Base-by-base conservation (phyloP, 1,140 invertebrate species). In the Trialeurodes vaporariorum region DNA sequence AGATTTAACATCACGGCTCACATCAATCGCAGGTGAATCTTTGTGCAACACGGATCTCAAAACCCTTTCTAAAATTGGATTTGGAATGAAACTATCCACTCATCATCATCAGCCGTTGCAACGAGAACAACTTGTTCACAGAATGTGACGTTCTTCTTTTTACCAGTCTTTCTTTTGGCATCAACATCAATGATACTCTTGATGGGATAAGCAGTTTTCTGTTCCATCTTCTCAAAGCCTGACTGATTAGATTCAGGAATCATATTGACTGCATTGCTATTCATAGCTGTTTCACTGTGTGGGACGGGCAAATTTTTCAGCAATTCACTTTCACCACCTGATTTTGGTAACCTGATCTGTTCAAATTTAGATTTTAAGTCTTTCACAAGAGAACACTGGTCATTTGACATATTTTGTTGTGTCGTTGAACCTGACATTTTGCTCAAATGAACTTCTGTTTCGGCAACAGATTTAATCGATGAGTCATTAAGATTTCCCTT, bases 101-200 rank as follows among this genome's bases (percentile, higher is more conserved):
- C 92, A 71, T 92, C 88, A 72, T 95, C 92, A 73, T 94, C 92
- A 0, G 93, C 92, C 22, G 91, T 93, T 2, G 92, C 91, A 21
- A 95, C 93, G 27, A 95, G 79, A 67, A 93, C 92, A 0, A 96
- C 92, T 79, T 94, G 91, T 76, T 96, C 92, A 73, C 92, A 94
- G 77, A 96, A 96, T 0, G 92, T 94, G 1, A 96, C 93, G 72
- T 90, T 93, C 76, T 95, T 95, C 82, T 95, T 95, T 75, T 92
- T 92, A 0, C 79, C 80, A 26, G 78, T 73, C 9, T 85, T 82
- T 66, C 87, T 82, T 70, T 83, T 82, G 27, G 60, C 63, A 65
- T 73, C 73, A 12, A 65, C 24, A 63, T 66, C 66, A 63, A 34
- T 27, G 59, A 63, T 25, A 68, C 60, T 59, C 1, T 62, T 59